Percentiles rank a stretch among this genome's conserved stretches.
Conservation (phyloP, 1,140 invertebrate species). For the Pantala flavescens region DNA sequence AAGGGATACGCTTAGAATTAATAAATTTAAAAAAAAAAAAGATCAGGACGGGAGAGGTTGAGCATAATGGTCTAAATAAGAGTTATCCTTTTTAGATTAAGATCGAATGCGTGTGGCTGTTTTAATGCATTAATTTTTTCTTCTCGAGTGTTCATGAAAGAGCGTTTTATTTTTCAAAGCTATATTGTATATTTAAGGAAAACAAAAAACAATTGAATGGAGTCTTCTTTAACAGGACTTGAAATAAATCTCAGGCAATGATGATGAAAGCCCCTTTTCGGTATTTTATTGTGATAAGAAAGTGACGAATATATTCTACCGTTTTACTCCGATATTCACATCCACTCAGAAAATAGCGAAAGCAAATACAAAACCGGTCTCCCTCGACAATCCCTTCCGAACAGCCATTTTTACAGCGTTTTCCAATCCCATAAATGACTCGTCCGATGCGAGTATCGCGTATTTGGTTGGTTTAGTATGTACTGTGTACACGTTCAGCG, state of each 20-base stretch:
- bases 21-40: not conserved
- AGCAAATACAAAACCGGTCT: not conserved
- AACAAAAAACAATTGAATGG: constrained; percentile 8
- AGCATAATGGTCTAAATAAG: not conserved
- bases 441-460: not conserved
- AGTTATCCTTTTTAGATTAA: not conserved
- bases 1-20: too few relatives aligned
- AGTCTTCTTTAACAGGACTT: constrained; percentile 9
- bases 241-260: constrained; percentile 3
- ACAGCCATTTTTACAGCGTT: not conserved
- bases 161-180: constrained; percentile 10
- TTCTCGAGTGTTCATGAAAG: constrained; percentile 5
- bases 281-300: constrained; percentile 8
- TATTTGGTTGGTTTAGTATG: constrained; percentile 3
- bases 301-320: not conserved
- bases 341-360: not conserved
- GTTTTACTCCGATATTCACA: constrained; percentile 2
- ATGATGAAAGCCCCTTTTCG: not conserved
- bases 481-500: constrained; percentile 1
- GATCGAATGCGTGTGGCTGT: not conserved
- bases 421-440: not conserved
- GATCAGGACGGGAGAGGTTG: not conserved
- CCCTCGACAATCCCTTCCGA: not conserved
- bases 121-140: not conserved
- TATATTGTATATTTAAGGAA: constrained; percentile 11